phyloP scores from a whole-genome alignment of 2,797 vertebrate genomes.

The Chaenodraco wilsoni region DNA sequence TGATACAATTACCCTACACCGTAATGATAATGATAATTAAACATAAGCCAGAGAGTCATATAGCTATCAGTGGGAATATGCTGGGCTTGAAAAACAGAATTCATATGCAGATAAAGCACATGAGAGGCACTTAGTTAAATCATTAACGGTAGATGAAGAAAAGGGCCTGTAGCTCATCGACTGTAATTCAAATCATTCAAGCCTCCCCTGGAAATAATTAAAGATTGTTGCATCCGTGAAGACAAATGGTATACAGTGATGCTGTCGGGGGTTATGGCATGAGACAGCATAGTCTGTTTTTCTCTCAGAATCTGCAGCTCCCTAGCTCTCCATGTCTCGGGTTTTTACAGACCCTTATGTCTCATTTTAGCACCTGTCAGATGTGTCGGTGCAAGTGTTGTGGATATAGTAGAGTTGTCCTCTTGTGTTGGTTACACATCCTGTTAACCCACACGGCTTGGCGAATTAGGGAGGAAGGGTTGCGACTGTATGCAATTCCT shows the following conservation, averaged over 20 bases:
- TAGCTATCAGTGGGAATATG: constrained; percentile 52
- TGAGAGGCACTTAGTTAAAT: constrained; percentile 70
- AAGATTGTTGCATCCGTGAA: constrained; percentile 59
- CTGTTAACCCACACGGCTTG: constrained; percentile 49
- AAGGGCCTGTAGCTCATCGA: constrained; percentile 57
- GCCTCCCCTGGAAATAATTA: constrained; percentile 67
- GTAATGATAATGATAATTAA: constrained; percentile 64
- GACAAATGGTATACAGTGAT: constrained; percentile 53
- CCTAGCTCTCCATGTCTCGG: constrained; percentile 29
- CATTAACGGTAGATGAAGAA: constrained; percentile 69
- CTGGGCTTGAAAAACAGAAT: constrained; percentile 46
- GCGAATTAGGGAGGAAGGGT: constrained; percentile 42
- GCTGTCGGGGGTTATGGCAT: constrained; percentile 41
- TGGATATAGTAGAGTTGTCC: constrained; percentile 40
- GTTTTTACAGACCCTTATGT: constrained; percentile 53
- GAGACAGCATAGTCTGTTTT: constrained; percentile 32
- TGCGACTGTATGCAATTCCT: constrained; percentile 38
- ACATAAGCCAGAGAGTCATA: constrained; percentile 42
- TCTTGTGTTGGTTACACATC: constrained; percentile 45
- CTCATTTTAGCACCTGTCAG: constrained; percentile 64
- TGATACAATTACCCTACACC: constrained; percentile 51
- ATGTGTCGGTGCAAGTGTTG: constrained; percentile 53
- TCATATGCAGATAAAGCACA: constrained; percentile 64
- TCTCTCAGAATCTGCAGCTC: constrained; percentile 40
- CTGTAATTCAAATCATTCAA: constrained; percentile 66